A percentile compares a stretch with the other conserved stretches of the same genome.
Conservation (phyloP, 2,888 invertebrate genomes). For the Rotaria socialis region DNA sequence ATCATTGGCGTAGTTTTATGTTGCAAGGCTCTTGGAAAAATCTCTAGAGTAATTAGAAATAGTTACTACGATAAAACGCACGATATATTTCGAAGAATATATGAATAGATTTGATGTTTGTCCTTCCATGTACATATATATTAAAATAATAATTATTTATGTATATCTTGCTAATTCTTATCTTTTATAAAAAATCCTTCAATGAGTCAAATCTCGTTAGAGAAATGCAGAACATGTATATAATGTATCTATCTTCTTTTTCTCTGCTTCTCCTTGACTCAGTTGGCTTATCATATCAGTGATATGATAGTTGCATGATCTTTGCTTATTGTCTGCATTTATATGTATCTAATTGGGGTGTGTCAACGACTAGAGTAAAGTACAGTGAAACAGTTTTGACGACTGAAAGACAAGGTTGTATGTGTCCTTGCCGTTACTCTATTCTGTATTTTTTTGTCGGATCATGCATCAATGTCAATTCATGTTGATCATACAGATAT, state of each 20-base stretch:
- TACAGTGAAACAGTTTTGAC: background rate
- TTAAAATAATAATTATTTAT: too few species aligned
- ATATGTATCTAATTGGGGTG: background rate
- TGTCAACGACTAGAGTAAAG: background rate
- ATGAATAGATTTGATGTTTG: too few species aligned
- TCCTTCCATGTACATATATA: too few species aligned
- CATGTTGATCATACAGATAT: conserved; percentile 1
- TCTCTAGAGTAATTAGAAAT: background rate
- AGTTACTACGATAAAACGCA: background rate
- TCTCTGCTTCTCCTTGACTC: background rate
- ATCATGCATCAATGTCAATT: conserved; percentile 28
- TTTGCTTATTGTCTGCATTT: background rate
- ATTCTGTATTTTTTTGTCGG: background rate
- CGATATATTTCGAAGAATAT: background rate
- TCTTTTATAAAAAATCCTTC: background rate
- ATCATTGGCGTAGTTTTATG: background rate
- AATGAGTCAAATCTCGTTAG: background rate
- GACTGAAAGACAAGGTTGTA: background rate
- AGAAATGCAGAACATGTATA: background rate
- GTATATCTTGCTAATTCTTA: background rate
- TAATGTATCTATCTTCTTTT: background rate
- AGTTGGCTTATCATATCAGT: background rate
- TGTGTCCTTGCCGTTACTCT: background rate
- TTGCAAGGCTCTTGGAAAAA: background rate
- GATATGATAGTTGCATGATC: background rate